A percentile compares a stretch with the other conserved stretches of the same genome.
These are phyloP conservation scores for Amazona guildingii DNA, from an alignment of 2,113 vertebrate genomes.

Conservation along the genomic window DNA sequence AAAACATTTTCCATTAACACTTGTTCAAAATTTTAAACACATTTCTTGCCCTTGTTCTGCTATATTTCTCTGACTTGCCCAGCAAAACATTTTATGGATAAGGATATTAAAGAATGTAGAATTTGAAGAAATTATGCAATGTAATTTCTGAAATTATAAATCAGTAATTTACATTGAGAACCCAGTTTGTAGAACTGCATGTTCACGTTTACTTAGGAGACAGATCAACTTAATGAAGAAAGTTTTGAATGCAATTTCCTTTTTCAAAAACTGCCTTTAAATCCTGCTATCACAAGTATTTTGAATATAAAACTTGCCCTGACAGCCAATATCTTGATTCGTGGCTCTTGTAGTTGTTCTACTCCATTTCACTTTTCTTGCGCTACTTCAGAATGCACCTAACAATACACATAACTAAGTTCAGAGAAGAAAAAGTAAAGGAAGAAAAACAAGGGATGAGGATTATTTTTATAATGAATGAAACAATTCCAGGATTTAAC, in stretches of 20 bases:
- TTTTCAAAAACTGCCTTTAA: neutral
- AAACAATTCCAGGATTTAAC: neutral
- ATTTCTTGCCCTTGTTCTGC: neutral
- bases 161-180: neutral
- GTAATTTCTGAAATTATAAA: neutral
- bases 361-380: neutral
- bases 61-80: neutral
- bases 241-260: neutral
- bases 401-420: neutral
- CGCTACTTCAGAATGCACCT: neutral
- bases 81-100: neutral
- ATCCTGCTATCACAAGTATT: neutral
- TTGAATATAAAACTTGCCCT: neutral
- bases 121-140: neutral
- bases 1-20: conserved; percentile 33
- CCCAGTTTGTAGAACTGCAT: neutral
- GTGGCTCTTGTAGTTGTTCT: neutral
- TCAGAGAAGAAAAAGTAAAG: neutral
- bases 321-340: neutral
- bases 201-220: neutral
- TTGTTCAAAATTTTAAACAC: conserved; percentile 48
- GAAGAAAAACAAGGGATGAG: neutral
- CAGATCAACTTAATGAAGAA: neutral
- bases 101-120: neutral
- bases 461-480: neutral